phyloP scores from a whole-genome alignment of 2,797 vertebrate genomes.

The Babyrousa celebensis region DNA sequence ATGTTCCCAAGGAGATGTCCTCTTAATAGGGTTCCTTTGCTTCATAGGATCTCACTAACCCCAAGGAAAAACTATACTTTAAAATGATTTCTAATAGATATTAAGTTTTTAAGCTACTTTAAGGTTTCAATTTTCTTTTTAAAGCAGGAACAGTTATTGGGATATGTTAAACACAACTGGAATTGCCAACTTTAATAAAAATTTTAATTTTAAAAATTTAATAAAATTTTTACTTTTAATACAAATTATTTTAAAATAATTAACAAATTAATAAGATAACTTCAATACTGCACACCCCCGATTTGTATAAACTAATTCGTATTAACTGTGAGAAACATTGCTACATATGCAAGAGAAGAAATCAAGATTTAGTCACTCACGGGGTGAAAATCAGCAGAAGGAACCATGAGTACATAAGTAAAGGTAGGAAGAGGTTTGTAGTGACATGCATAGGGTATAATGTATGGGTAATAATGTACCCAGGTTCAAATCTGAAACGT shows the following conservation, averaged over 20 bases:
- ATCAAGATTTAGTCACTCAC: neutral
- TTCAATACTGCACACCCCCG: neutral
- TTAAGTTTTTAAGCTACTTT: neutral
- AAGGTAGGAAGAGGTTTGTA: neutral
- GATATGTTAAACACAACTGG: neutral
- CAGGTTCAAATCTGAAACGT: neutral
- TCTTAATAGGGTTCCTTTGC: neutral
- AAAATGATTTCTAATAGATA: constrained; percentile 1
- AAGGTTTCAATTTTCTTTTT: neutral
- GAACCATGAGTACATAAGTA: accelerated
- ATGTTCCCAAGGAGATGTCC: neutral
- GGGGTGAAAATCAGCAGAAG: neutral
- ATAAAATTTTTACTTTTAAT: too few relatives aligned
- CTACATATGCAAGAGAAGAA: neutral
- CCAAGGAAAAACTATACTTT: neutral
- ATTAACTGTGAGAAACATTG: neutral
- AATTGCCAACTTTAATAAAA: neutral
- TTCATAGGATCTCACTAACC: neutral
- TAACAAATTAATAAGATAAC: neutral
- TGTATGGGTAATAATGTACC: neutral
- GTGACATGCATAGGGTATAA: too few relatives aligned
- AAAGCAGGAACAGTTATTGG: neutral
- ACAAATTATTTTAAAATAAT: neutral
- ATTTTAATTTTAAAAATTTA: too few relatives aligned
- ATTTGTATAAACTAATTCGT: neutral